Base-by-base conservation (phyloP, 2,113 vertebrate genomes). In the Lota lota region DNA sequence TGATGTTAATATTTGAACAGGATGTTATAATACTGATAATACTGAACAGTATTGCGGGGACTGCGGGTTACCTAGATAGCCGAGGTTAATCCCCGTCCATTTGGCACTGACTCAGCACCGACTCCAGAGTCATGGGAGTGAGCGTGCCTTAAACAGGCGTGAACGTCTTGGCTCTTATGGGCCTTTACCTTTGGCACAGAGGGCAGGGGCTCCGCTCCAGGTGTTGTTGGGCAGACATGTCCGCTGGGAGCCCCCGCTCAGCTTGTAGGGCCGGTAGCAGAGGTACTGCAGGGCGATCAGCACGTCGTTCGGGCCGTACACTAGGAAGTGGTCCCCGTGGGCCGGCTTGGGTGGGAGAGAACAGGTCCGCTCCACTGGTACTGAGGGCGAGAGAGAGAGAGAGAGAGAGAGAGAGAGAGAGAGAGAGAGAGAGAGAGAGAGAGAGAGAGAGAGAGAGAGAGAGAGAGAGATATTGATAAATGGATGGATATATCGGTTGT, bases 201-300 rank as follows among this genome's bases (percentile, higher is more conserved):
- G 84, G 40, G 97, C 95, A 72, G 94, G 89, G 66, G 91, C 93
- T 64, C 95, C 96, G 68, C 95, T 97, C 97, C 97, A 99, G 68
- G 93, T 93, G 81, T 94, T 94, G 75, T 93, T 86, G 0, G 91
- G 86, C 76, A 95, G 92, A 77, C 97, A 99, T 28, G 91, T 95
- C 81, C 95, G 93, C 81, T 95, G 92, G 61, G 94, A 93, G 28
- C 74, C 90, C 57, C 96, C 97, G 3, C 92, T 95, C 61, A 98
- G 93, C 76, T 95, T 91, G 79, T 95, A 96, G 0, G 94, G 95
- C 77, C 90, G 92, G 85, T 96, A 91, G 88, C 97, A 99, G 72
- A 96, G 93, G 89, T 96, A 98, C 81, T 95, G 93, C 63, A 97
- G 73, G 0, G 94, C 87, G 0, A 97, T 96, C 73, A 95, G 92